Evolutionary conservation across 2,888 invertebrate genomes (phyloP), one percentile per base, ranked within the genome.

Genomic region (Eurois occulta): DNA sequence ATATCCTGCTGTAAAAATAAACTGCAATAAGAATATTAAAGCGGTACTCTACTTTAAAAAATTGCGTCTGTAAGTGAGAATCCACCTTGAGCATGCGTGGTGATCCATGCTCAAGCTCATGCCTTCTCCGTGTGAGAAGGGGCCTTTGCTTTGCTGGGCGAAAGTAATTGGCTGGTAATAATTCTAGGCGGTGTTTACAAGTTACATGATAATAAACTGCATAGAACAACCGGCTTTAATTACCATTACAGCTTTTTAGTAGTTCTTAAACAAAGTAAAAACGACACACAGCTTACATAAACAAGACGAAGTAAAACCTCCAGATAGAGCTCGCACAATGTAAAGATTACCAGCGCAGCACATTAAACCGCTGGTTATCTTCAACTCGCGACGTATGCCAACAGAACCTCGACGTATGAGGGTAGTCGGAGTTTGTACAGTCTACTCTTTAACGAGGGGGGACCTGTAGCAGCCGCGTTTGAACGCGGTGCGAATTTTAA

Each of bases 361-460:
- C 86, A 83, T 86, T 86, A 88, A 79, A 81, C 78, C 75, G 71
- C 52, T 75, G 76, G 88, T 83, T 87, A 88, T 87, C 83, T 86
- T 66, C 79, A 75, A 78, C 77, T 80, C 46, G 83, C 80, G 88
- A 77, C 83, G 72, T 83, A 86, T 72, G 75, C 86, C 81, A 85
- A 86, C 83, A 83, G 68, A 66, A 77, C 71, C 77, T 82, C 75
- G 76, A 79, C 78, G 77, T 75, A 72, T 80, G 87, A 81, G 72
- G 86, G 85, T 86, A 86, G 81, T 78, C 41, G 60, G 60, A 81
- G 84, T 84, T 86, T 86, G 81, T 81, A 77, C 81, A 81, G 76
- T 72, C 76, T 79, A 73, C 80, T 82, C 85, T 75, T 80, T 83
- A 86, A 88, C 88, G 83, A 88, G 83, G 77, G 65, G 82, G 70